phyloP scores from a whole-genome alignment of 92 coral and sea anemone genomes.

The Palythoa grandis region DNA sequence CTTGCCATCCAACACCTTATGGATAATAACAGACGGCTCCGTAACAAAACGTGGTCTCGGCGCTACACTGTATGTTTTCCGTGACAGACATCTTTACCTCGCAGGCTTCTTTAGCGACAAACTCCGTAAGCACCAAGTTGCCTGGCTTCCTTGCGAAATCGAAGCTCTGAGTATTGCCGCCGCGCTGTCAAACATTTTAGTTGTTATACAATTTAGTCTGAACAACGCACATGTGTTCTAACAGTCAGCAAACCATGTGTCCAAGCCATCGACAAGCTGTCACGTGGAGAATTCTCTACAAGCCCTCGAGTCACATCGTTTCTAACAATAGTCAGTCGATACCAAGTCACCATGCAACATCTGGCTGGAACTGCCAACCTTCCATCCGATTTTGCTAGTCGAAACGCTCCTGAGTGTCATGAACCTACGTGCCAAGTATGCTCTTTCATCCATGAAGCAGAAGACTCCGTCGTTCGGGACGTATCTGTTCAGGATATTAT shows the following conservation, averaged over 20 bases:
- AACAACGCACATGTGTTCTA: too few species aligned
- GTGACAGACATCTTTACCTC: background rate
- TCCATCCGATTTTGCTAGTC: slow-evolving; percentile 17
- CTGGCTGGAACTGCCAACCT: slow-evolving; percentile 35
- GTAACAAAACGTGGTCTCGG: too few species aligned
- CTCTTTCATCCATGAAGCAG: slow-evolving; percentile 30
- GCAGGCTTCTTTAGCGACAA: background rate
- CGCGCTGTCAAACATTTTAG: too few species aligned
- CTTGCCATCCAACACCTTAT: background rate
- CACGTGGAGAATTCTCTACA: too few species aligned
- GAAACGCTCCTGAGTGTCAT: slow-evolving; percentile 36
- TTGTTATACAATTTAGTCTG: too few species aligned
- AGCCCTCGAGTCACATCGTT: too few species aligned
- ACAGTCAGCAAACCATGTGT: too few species aligned
- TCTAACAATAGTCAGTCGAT: too few species aligned
- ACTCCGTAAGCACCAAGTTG: background rate
- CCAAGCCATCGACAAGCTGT: too few species aligned
- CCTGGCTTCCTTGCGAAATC: background rate
- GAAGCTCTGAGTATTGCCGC: too few species aligned
- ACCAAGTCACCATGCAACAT: slow-evolving; percentile 19
- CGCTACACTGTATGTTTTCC: background rate
- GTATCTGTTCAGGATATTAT: slow-evolving; percentile 33
- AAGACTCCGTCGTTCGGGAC: too few species aligned
- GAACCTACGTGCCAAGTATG: slow-evolving; percentile 29
- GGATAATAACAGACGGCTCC: background rate